These are phyloP conservation scores for Natator depressus DNA, from an alignment of 2,113 vertebrate species.

Conservation along the genomic window DNA sequence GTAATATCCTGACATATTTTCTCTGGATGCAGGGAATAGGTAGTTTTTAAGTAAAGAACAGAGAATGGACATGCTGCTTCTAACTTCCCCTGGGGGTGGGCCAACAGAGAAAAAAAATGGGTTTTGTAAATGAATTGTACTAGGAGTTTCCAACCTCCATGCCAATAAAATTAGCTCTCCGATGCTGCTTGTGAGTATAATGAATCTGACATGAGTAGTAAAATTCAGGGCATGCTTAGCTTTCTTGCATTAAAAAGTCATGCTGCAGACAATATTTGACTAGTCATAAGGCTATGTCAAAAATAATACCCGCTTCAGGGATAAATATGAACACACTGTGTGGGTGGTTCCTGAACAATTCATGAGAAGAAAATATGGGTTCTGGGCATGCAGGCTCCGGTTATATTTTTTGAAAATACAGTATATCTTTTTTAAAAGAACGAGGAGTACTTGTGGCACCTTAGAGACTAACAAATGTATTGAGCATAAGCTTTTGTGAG, in stretches of 20 bases:
- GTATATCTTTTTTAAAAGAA: no score
- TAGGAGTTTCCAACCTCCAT: background rate
- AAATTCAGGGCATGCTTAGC: background rate
- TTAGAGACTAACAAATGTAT: no score
- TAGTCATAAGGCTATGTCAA: background rate
- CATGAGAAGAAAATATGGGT: background rate
- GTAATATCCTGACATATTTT: background rate
- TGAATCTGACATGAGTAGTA: background rate
- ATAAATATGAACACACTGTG: background rate
- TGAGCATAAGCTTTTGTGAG: no score
- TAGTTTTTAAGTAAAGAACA: background rate
- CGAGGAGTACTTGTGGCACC: no score
- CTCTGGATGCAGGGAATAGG: background rate
- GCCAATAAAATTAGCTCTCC: background rate
- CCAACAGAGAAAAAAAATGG: background rate
- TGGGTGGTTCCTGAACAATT: background rate
- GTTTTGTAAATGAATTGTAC: accelerated
- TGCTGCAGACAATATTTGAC: slow-evolving; percentile 26
- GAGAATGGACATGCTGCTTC: background rate
- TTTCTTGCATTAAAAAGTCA: background rate
- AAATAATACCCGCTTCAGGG: background rate
- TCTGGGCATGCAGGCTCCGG: background rate
- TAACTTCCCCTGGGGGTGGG: background rate
- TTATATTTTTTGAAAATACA: background rate
- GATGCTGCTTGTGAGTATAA: background rate